Base-by-base conservation (phyloP, 2,888 invertebrate species). In the Hemistola chrysoprasaria region DNA sequence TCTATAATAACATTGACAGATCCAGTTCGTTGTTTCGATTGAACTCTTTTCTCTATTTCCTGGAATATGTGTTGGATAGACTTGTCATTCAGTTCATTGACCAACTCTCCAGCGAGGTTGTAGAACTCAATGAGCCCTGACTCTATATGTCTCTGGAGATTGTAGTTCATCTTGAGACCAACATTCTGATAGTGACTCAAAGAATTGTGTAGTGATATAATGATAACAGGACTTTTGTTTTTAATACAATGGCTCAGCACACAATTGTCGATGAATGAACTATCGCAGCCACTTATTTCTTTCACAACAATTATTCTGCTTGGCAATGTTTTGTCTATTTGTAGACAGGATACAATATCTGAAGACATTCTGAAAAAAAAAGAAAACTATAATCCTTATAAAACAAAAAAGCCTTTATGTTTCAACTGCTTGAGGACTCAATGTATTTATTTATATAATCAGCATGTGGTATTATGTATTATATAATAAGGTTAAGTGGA, bases 121-220 rank as follows among this genome's bases (percentile, higher is more conserved):
- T 70, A 75, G 50, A 75, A 76, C 29, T 66, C 43, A 28, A 88
- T 50, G 6, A 77, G 58, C 11, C 81, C 84, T 28, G 62, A 63
- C 6, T 89, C 76, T 46, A 89, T 59, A 45, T 76, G 63, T 56
- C 74, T 87, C 38, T 90, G 87, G 21, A 95, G 76, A 69, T 94
- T 94, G 63, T 93, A 94, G 32, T 94, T 94, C 63, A 95, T 86
- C 60, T 93, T 92, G 63, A 93, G 91, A 7, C 94, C 93, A 22
- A 95, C 91, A 76, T 92, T 93, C 44, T 94, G 92, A 62, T 94
- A 95, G 67, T 95, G 95, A 36, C 90, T 90, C 30, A 93, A 82
- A 1, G 93, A 91, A 61, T 95, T 93, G 66, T 95, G 95, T 45
- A 93, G 85, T 32, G 92, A 90, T 31, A 95, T 81, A 30, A 95